Conservation (phyloP, 64 coral and sea anemone genomes). For the Actinia equina region DNA sequence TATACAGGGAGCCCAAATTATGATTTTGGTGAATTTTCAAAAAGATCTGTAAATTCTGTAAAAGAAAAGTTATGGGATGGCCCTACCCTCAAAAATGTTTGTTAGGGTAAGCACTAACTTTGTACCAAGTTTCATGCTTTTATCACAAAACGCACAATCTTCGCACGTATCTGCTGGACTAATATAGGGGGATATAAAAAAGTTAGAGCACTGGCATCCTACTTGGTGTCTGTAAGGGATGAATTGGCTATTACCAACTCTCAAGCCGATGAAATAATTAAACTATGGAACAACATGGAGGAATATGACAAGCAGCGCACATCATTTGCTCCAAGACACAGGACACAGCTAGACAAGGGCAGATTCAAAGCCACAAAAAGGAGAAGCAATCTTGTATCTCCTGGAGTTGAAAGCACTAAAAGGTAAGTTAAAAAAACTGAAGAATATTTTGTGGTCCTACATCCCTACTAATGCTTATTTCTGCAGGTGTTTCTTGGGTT, state of each 20-base stretch:
- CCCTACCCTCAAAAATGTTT: no score
- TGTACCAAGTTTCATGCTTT: no score
- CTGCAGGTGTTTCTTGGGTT: no score
- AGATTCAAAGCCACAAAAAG: conserved; percentile 31
- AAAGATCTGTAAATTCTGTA: no score
- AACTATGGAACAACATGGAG: conserved; percentile 25
- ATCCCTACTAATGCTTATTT: no score
- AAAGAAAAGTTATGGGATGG: no score
- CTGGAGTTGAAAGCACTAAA: conserved; percentile 47
- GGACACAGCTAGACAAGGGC: conserved; percentile 16
- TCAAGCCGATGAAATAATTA: conserved; percentile 26
- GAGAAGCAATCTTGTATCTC: conserved; percentile 19
- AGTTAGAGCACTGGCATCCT: conserved; percentile 28
- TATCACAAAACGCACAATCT: no score
- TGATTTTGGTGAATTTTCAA: no score
- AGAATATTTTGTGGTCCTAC: no score
- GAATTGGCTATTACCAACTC: conserved; percentile 13
- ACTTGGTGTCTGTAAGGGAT: conserved; percentile 24
- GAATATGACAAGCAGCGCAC: conserved; percentile 51
- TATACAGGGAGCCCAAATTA: no score
- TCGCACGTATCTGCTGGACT: no score
- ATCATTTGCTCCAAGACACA: conserved; percentile 29
- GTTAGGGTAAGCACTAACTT: no score
- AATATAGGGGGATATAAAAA: conserved; percentile 24
- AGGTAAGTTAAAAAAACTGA: background rate